phyloP scores from a whole-genome alignment of 1,140 invertebrate genomes.

The Drosophila bipectinata region DNA sequence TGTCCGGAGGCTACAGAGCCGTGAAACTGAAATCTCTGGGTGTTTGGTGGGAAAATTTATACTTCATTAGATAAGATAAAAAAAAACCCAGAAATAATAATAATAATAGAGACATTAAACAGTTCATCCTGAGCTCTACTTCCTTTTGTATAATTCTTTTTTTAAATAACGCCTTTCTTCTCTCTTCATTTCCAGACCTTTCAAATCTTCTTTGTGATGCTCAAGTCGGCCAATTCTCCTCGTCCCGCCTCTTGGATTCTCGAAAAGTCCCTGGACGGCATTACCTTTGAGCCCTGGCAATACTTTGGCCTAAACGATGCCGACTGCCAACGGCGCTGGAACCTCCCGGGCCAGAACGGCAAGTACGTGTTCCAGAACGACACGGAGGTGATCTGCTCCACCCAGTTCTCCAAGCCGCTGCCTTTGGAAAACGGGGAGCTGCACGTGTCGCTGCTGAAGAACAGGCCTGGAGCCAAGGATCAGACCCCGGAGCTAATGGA shows the following conservation, averaged over 20 bases:
- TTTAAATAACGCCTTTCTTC: background rate
- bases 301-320: slow-evolving; percentile 94
- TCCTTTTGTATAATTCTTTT: no score
- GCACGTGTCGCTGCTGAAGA: slow-evolving; percentile 92
- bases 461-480: slow-evolving; percentile 89
- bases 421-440: slow-evolving; percentile 96
- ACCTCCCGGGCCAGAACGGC: slow-evolving; percentile 88
- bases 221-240: slow-evolving; percentile 95
- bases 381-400: slow-evolving; percentile 94
- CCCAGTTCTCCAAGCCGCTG: slow-evolving; percentile 91
- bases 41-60: slow-evolving; percentile 8
- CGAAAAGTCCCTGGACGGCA: slow-evolving; percentile 91
- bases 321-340: slow-evolving; percentile 93
- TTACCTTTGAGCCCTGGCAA: slow-evolving; percentile 91
- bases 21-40: background rate
- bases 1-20: slow-evolving; percentile 51
- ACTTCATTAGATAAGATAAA: background rate
- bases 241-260: slow-evolving; percentile 96
- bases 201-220: slow-evolving; percentile 95
- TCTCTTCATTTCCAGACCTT: slow-evolving; percentile 88
- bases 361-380: slow-evolving; percentile 90
- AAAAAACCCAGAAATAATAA: background rate
- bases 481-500: slow-evolving; percentile 88
- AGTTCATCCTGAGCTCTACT: no score
- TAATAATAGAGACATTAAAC: no score